These are phyloP conservation scores for Mnemiopsis leidyi DNA, from an alignment of 37 sponge, comb jelly and placozoan genomes.

Conservation along the genomic window DNA sequence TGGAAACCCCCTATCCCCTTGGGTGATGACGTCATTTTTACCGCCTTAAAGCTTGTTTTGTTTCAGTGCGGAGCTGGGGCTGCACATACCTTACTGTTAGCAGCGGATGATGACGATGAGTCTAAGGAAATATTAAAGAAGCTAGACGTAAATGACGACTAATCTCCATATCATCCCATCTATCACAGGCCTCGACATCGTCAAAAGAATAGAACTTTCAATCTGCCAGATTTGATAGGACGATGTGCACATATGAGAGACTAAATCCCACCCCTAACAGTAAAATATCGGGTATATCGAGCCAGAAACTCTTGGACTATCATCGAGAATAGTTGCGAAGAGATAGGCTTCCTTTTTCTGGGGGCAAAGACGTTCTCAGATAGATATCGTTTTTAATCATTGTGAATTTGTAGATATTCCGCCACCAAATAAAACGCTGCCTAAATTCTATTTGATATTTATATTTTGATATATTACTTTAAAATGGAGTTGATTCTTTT, in stretches of 20 bases:
- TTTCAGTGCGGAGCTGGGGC: constrained; percentile 2
- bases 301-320: neutral
- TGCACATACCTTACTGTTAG: neutral
- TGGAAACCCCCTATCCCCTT: too few relatives aligned
- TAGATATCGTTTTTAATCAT: neutral
- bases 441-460: neutral
- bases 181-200: neutral
- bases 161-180: neutral
- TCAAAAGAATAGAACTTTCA: neutral
- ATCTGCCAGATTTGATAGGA: neutral
- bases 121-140: constrained; percentile 10
- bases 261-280: neutral
- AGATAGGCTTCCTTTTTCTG: neutral
- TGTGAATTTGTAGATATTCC: neutral
- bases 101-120: constrained; percentile 6
- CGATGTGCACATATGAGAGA: neutral
- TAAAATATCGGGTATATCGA: neutral
- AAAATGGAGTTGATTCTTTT: neutral
- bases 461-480: neutral
- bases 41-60: neutral
- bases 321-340: neutral
- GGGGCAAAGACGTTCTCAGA: neutral
- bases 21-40: neutral
- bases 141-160: constrained; percentile 41
- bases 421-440: neutral